Base-by-base conservation (phyloP, 1,140 invertebrate species). In the Diorhabda sublineata region DNA sequence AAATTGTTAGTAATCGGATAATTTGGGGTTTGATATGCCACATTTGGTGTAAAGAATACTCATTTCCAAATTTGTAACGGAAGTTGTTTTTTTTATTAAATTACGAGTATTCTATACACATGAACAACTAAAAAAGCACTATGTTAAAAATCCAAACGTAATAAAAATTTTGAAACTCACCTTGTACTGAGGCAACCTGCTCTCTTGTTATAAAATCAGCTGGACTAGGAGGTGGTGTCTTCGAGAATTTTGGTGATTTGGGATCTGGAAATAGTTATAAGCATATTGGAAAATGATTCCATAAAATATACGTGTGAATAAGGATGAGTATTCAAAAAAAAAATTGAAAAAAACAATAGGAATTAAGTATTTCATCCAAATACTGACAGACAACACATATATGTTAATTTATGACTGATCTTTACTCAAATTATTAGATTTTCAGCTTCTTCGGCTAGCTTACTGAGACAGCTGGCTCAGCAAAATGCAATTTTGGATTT, bases 211-310 rank as follows among this genome's bases (percentile, higher is more conserved):
- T 75, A 58, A 81, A 80, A 73, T 85, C 84, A 47, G 84, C 83
- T 61, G 84, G 84, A 69, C 84, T 85, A 44, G 84, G 83, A 42
- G 83, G 84, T 66, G 83, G 84, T 67, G 84, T 85, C 74, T 83
- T 85, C 45, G 81, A 82, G 44, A 83, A 76, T 72, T 81, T 82
- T 42, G 83, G 83, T 57, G 83, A 84, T 71, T 82, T 78, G 45
- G 81, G 75, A 76, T 82, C 82, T 81, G 72, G 42, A 69, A 67
- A 70, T 69, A 26, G 26, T 26, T 26, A 26, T 26, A 26, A 26
- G 26, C 26, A 26, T 26, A 26, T 26, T 26, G 26, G 26, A 26
- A 26, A 1, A 26, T 26, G 26, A 26, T 26, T 26, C 26, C 26
- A 26, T 26, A 1, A 26, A 26, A 26, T 26, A 26, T 26, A 26